These are phyloP conservation scores for Percopsis transmontana DNA, from an alignment of 2,113 vertebrate genomes.

Conservation along the genomic window DNA sequence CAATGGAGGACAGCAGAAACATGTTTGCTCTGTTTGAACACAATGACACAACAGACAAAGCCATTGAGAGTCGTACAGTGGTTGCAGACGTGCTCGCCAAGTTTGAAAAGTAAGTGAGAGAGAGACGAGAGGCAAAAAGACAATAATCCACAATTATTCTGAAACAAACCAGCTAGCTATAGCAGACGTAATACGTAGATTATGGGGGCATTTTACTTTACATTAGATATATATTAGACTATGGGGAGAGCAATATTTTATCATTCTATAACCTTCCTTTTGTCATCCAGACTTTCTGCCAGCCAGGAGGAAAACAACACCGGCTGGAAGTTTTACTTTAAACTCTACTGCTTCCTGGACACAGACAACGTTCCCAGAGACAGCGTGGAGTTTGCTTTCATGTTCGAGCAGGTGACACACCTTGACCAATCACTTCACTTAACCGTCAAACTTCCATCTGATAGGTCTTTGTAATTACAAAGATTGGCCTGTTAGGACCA, in stretches of 20 bases:
- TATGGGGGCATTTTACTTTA: too few relatives aligned
- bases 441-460: too few relatives aligned
- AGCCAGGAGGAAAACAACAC: conserved; percentile 76
- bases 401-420: conserved; percentile 92
- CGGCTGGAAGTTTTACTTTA: conserved; percentile 96
- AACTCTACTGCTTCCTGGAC: conserved; percentile 97
- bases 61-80: conserved; percentile 92
- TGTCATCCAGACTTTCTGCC: conserved; percentile 78
- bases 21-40: conserved; percentile 98
- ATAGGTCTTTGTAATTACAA: too few relatives aligned
- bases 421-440: too few relatives aligned
- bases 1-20: conserved; percentile 97
- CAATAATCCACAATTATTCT: too few relatives aligned
- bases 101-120: conserved; percentile 89
- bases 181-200: too few relatives aligned
- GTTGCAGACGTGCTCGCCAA: conserved; percentile 94
- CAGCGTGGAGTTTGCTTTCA: conserved; percentile 97
- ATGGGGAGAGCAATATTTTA: background rate
- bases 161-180: too few relatives aligned
- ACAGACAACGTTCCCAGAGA: conserved; percentile 89
- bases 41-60: conserved; percentile 85
- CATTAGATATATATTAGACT: too few relatives aligned
- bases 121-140: background rate
- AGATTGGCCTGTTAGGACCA: too few relatives aligned
- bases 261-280: background rate